Percentiles rank a stretch among this genome's conserved stretches.
These are phyloP conservation scores for Rhogogaster chlorosoma DNA, from an alignment of 2,888 invertebrate species.

Conservation along the genomic window DNA sequence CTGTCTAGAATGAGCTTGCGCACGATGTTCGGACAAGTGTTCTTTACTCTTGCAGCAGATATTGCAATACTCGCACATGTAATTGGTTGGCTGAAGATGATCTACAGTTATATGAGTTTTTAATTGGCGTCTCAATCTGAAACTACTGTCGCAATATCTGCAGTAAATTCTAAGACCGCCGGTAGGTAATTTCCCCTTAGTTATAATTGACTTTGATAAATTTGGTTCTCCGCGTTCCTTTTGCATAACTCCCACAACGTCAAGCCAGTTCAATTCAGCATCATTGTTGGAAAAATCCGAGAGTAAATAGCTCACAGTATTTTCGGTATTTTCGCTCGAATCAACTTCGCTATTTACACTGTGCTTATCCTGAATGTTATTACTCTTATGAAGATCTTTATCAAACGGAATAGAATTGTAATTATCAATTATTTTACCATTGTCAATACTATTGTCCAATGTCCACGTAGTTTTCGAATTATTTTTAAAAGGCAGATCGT, in stretches of 20 bases:
- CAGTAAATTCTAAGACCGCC: constrained; percentile 23
- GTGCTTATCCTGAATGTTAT: constrained; percentile 10
- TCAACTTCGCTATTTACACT: constrained; percentile 13
- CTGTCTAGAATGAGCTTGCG: constrained; percentile 1
- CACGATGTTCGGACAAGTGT: constrained; percentile 25
- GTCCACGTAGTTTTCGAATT: background rate
- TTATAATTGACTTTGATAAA: background rate
- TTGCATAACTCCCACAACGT: constrained; percentile 33
- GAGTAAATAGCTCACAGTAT: constrained; percentile 40
- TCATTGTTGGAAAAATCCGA: constrained; percentile 31
- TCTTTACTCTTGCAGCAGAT: constrained; percentile 6
- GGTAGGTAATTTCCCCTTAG: background rate
- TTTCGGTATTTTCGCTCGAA: constrained; percentile 24
- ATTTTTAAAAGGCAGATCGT: constrained; percentile 24
- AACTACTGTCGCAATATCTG: constrained; percentile 37
- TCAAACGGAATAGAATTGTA: background rate
- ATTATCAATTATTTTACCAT: background rate
- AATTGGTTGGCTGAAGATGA: constrained; percentile 19
- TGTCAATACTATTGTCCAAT: background rate
- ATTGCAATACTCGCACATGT: constrained; percentile 23
- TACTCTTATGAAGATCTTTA: background rate
- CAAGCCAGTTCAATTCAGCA: constrained; percentile 34
- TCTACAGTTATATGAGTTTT: constrained; percentile 26
- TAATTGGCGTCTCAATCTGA: constrained; percentile 39
- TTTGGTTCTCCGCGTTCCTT: constrained; percentile 1